Conservation (phyloP, 35 echinoderm and acorn worm species). For the Heliocidaris erythrogramma region DNA sequence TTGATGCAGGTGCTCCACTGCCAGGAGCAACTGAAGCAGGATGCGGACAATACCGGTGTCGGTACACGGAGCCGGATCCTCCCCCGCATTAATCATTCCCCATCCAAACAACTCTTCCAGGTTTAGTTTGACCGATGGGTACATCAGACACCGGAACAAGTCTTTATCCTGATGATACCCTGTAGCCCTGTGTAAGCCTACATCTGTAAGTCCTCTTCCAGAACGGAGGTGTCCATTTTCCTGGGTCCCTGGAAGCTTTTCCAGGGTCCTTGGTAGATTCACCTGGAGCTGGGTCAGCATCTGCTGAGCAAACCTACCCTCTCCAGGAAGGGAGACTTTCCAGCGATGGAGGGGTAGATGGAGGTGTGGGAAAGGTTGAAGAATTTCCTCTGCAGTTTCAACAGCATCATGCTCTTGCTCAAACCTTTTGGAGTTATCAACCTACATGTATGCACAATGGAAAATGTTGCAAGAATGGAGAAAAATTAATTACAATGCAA, state of each 20-base stretch:
- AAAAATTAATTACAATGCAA: too few relatives aligned
- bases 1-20: slow-evolving; percentile 25
- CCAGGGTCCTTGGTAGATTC: not conserved
- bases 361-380: not conserved
- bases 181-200: not conserved
- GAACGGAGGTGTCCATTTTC: not conserved
- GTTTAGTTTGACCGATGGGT: not conserved
- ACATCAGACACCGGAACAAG: not conserved
- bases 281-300: not conserved
- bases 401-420: not conserved
- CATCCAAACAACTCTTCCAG: not conserved
- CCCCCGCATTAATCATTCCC: not conserved
- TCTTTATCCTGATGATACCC: not conserved
- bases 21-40: slow-evolving; percentile 11
- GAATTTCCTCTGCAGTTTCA: not conserved
- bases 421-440: too few relatives aligned
- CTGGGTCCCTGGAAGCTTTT: not conserved
- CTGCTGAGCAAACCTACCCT: not conserved
- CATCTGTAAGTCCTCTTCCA: not conserved
- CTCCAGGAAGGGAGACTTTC: not conserved
- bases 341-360: not conserved
- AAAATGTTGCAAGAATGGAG: too few relatives aligned
- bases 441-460: too few relatives aligned
- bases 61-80: not conserved
- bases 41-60: not conserved